Evolutionary conservation across 2,888 invertebrate genomes (phyloP), one percentile per base, ranked within the genome.

Genomic region (Macrophya alboannulata): DNA sequence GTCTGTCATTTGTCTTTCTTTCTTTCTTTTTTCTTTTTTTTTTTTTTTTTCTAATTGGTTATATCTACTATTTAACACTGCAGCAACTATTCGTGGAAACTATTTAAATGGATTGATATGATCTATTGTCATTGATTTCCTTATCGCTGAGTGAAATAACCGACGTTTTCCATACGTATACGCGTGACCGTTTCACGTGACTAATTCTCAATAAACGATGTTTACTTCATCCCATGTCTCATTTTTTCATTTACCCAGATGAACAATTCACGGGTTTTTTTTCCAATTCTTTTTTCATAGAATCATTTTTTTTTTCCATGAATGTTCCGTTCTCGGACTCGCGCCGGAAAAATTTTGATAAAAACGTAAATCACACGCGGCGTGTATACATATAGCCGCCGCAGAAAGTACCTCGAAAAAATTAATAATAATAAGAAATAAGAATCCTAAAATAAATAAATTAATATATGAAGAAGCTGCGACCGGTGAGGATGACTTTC

Each of bases 321-420:
- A 55, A 55, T 55, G n/a, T 55, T n/a, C 6, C 55, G 55, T 55
- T 55, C 55, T n/a, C 55, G n/a, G 55, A 55, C n/a, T n/a, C n/a
- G 55, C n/a, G n/a, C n/a, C 51, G n/a, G 0, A 55, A 55, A 51
- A 17, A 43, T 55, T n/a, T 6, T 51, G n/a, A 55, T 55, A 55
- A 55, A 55, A 8, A 6, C 51, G n/a, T 51, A 51, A n/a, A n/a
- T 51, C 51, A 51, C 51, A n/a, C n/a, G 10, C 51, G 12, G 12
- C 12, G 45, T 48, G n/a, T n/a, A n/a, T n/a, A n/a, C n/a, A 12
- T 0, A 3, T 9, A 48, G 45, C 12, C 45, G 10, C 0, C 3
- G 12, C 45, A 6, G 51, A 6, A 51, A 17, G 17, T 51, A 5
- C 17, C 15, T 51, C 17, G 0, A n/a, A n/a, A 0, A 51, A 51